Evolutionary conservation across 2,113 vertebrate genomes (phyloP).

Genomic region (Aramus guarauna): DNA sequence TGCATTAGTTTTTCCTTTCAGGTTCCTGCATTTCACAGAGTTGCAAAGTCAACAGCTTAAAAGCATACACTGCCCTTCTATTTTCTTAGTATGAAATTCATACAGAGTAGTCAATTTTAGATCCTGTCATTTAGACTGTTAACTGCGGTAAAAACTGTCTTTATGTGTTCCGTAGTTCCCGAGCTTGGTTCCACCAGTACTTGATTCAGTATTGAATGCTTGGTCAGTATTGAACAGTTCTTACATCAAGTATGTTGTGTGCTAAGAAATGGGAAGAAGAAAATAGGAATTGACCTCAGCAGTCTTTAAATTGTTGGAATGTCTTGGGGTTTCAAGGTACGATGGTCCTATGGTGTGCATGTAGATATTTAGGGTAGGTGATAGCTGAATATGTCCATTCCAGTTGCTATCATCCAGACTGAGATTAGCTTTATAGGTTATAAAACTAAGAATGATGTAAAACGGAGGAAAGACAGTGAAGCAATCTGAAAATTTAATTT

Average conservation of each 20-base stretch:
- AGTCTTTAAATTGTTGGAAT: neutral
- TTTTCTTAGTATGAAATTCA: neutral
- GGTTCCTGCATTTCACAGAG: neutral
- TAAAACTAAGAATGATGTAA: neutral
- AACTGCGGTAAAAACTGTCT: neutral
- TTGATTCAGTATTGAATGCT: too few species aligned
- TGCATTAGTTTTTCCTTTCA: neutral
- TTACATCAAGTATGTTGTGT: rapidly evolving
- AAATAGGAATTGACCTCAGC: neutral
- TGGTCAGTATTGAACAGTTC: neutral
- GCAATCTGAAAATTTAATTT: neutral
- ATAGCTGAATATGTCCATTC: neutral
- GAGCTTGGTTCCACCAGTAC: neutral
- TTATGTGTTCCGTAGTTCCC: rapidly evolving
- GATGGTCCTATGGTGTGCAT: neutral
- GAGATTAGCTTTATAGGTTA: neutral
- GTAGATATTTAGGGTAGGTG: too few species aligned
- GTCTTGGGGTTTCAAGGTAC: rapidly evolving
- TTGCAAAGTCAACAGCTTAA: neutral
- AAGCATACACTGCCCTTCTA: neutral
- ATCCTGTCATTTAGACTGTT: neutral
- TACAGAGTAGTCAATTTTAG: neutral
- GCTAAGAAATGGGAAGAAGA: neutral
- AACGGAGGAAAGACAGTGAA: neutral
- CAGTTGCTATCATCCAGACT: neutral